phyloP scores from a whole-genome alignment of 1,140 invertebrate species.

The Leguminivora glycinivorella region DNA sequence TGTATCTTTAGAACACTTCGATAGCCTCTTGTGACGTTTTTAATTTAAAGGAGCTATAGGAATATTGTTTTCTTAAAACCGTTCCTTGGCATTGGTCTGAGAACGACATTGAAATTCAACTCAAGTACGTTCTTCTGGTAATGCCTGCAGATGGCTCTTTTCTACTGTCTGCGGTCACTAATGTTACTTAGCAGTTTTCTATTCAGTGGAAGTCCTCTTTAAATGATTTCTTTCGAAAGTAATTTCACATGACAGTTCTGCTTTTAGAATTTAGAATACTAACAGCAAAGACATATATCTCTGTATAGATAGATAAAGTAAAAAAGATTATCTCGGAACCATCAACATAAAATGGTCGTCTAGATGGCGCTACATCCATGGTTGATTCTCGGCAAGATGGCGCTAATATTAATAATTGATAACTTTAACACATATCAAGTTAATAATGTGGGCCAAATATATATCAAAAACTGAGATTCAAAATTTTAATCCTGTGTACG shows the following conservation, averaged over 20 bases:
- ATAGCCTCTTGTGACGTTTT: not conserved
- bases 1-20: not conserved
- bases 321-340: too few relatives aligned
- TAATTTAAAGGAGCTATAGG: conserved; percentile 28
- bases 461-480: too few relatives aligned
- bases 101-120: conserved; percentile 66
- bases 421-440: too few relatives aligned
- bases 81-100: conserved; percentile 63
- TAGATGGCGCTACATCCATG: too few relatives aligned
- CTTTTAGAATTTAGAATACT: not conserved
- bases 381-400: too few relatives aligned
- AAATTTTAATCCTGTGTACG: too few relatives aligned
- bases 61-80: conserved; percentile 77
- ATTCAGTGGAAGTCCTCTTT: conserved; percentile 4
- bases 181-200: conserved; percentile 15
- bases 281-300: too few relatives aligned
- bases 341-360: too few relatives aligned
- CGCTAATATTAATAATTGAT: too few relatives aligned
- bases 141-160: conserved; percentile 30
- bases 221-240: conserved; percentile 30
- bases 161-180: conserved; percentile 51
- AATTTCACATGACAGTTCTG: conserved; percentile 2
- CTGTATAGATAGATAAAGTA: too few relatives aligned
- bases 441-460: too few relatives aligned
- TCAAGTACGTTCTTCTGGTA: not conserved